Evolutionary conservation across 2,113 vertebrate genomes (phyloP).

Genomic region (Pycnonotus jocosus): DNA sequence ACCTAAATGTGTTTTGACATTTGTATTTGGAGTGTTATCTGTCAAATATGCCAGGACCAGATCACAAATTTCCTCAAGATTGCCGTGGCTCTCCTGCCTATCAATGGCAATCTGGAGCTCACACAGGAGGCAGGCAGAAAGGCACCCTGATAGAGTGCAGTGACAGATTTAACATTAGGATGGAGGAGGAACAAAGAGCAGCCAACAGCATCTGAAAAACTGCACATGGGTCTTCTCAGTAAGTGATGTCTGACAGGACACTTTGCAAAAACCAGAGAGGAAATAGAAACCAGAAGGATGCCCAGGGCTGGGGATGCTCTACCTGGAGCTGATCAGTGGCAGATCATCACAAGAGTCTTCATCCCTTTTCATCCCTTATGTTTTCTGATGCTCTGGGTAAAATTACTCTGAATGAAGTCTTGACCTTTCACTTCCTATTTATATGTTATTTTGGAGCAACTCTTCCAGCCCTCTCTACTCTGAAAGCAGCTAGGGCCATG

Average conservation of each 20-base stretch:
- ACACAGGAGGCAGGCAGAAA: neutral
- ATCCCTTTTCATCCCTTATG: neutral
- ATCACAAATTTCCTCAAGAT: slow-evolving; percentile 35
- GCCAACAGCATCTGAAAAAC: neutral
- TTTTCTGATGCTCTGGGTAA: neutral
- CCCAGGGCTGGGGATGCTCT: neutral
- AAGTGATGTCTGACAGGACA: neutral
- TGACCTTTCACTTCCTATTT: neutral
- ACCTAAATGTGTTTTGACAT: slow-evolving; percentile 74
- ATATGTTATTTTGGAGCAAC: neutral
- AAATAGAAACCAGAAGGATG: slow-evolving; percentile 6
- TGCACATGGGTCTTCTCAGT: neutral
- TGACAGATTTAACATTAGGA: neutral
- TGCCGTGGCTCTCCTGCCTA: neutral
- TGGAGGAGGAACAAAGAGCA: neutral
- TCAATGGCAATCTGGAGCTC: slow-evolving; percentile 28
- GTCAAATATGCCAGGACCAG: slow-evolving; percentile 55
- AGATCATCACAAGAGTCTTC: neutral
- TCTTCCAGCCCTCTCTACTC: neutral
- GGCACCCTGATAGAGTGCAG: neutral
- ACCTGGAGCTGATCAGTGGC: neutral
- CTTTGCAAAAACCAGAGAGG: neutral
- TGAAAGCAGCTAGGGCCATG: neutral
- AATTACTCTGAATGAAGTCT: neutral
- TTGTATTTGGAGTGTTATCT: slow-evolving; percentile 62